phyloP scores from a whole-genome alignment of 2,113 vertebrate species.

The Melanostigma gelatinosum region DNA sequence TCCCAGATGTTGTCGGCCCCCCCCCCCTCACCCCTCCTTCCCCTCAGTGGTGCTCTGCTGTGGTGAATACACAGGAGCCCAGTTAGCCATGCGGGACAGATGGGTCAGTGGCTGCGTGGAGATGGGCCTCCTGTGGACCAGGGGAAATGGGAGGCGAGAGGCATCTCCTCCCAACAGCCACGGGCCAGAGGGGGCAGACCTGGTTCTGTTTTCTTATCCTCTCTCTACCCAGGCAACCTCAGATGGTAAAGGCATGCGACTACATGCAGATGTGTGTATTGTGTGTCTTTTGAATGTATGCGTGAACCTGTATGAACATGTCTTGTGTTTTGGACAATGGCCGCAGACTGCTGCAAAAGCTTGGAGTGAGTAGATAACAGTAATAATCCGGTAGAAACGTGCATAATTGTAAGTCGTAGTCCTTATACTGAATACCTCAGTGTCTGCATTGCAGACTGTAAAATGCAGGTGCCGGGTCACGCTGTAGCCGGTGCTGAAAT shows the following conservation, averaged over 20 bases:
- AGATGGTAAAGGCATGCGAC: conserved; percentile 5
- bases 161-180: conserved; percentile 65
- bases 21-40: conserved; percentile 60
- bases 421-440: conserved; percentile 1
- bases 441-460: conserved; percentile 30
- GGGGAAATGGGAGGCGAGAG: conserved; percentile 75
- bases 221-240: conserved; percentile 27
- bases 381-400: background rate
- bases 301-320: conserved; percentile 7
- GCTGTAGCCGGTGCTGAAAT: conserved; percentile 68
- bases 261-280: conserved; percentile 18
- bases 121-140: conserved; percentile 80
- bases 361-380: background rate
- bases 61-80: conserved; percentile 78
- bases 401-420: background rate
- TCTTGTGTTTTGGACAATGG: background rate
- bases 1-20: conserved; percentile 87
- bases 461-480: conserved; percentile 67
- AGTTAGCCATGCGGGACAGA: conserved; percentile 76
- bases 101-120: conserved; percentile 75
- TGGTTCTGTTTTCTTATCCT: conserved; percentile 63
- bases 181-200: conserved; percentile 65
- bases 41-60: conserved; percentile 64
- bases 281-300: background rate
- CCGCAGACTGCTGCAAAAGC: background rate